These are phyloP conservation scores for Colaptes auratus DNA, from an alignment of 2,113 vertebrate genomes.

Conservation along the genomic window DNA sequence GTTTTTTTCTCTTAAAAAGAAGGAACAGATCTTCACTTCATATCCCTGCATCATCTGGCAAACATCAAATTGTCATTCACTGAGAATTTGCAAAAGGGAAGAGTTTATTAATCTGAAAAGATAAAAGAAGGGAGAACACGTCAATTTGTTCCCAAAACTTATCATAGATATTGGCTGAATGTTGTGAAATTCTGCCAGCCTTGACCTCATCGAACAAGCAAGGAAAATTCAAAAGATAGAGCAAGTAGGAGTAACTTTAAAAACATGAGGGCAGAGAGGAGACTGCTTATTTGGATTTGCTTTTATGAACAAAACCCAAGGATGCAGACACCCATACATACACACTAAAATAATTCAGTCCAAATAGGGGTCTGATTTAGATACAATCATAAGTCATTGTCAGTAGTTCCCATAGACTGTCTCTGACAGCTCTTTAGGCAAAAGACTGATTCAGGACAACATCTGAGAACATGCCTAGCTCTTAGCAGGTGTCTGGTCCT, in stretches of 20 bases:
- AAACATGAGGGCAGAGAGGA: not conserved
- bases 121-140: not conserved
- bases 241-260: not conserved
- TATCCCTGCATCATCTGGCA: not conserved
- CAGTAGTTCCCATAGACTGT: not conserved
- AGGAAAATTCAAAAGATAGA: not conserved
- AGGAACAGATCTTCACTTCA: not conserved
- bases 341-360: not conserved
- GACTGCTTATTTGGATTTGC: not conserved
- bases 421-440: not conserved
- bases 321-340: not conserved
- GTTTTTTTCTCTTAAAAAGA: not conserved
- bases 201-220: not conserved
- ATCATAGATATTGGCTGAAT: not conserved
- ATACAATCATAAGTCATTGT: not conserved
- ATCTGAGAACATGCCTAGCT: not conserved
- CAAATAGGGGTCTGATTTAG: not conserved
- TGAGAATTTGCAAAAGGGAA: not conserved
- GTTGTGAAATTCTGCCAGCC: not conserved
- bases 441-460: not conserved
- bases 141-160: not conserved
- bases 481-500: not conserved
- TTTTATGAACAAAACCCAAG: not conserved
- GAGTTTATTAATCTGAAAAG: conserved; percentile 1
- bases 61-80: not conserved